These are phyloP conservation scores for Batillaria attramentaria DNA, from an alignment of 1,140 invertebrate species.

Conservation along the genomic window DNA sequence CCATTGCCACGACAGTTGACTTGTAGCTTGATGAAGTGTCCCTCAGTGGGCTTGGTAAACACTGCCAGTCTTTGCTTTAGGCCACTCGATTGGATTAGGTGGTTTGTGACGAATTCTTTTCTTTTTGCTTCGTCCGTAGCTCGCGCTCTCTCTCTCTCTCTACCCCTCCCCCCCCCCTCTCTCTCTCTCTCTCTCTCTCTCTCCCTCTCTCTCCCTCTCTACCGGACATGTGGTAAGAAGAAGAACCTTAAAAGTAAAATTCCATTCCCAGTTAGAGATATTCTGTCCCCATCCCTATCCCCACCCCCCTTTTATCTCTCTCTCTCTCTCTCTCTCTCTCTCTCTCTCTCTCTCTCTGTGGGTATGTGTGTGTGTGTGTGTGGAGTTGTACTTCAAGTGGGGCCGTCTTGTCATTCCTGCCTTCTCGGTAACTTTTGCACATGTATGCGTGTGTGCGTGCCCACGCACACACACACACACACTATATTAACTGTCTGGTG, in stretches of 20 bases:
- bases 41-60: neutral
- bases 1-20: no score
- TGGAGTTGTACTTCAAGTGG: neutral
- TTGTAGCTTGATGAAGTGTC: neutral
- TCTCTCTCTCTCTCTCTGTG: neutral
- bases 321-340: neutral
- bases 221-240: no score
- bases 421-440: no score
- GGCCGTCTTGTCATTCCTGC: neutral
- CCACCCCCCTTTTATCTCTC: neutral
- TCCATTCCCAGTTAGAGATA: neutral
- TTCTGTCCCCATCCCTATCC: neutral
- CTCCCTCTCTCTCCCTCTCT: constrained; percentile 11
- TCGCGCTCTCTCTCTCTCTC: neutral
- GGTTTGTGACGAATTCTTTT: neutral
- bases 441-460: no score
- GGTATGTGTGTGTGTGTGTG: neutral
- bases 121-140: neutral
- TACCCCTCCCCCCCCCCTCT: neutral
- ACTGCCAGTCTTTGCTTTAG: neutral
- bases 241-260: no score
- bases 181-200: constrained; percentile 6
- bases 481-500: no score
- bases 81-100: neutral
- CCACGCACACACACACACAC: no score